Percentiles rank a stretch among this genome's conserved stretches.
Evolutionary conservation across 2,113 vertebrate genomes (phyloP).

Genomic region (Erythrocebus patas): DNA sequence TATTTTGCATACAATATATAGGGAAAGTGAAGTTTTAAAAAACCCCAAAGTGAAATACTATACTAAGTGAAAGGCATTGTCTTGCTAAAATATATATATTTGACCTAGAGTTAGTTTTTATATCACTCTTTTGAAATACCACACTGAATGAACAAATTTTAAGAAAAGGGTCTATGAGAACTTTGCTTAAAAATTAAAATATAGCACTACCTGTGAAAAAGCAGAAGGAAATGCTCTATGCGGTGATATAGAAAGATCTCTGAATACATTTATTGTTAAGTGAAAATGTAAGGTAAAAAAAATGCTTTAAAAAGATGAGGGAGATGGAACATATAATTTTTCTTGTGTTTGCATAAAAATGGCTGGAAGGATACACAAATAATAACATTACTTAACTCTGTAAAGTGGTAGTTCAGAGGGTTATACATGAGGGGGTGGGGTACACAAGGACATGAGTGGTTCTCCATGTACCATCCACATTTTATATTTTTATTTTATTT

Average conservation of each 20-base stretch:
- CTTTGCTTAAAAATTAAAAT: slow-evolving; percentile 45
- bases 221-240: neutral
- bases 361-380: neutral
- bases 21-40: slow-evolving; percentile 11
- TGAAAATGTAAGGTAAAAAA: neutral
- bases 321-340: neutral
- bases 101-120: neutral
- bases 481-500: slow-evolving; percentile 18
- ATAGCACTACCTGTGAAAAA: neutral
- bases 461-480: neutral
- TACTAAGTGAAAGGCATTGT: neutral
- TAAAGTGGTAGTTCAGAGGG: neutral
- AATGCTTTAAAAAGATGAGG: neutral
- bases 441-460: neutral
- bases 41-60: neutral
- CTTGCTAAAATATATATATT: neutral
- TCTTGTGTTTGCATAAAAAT: neutral
- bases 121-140: slow-evolving; percentile 17
- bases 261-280: neutral
- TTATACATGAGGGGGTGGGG: neutral
- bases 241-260: neutral
- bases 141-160: neutral
- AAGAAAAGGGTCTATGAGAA: neutral
- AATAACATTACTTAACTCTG: neutral
- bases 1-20: neutral